phyloP scores from a whole-genome alignment of 2,888 invertebrate genomes.

The Seladonia tumulorum region DNA sequence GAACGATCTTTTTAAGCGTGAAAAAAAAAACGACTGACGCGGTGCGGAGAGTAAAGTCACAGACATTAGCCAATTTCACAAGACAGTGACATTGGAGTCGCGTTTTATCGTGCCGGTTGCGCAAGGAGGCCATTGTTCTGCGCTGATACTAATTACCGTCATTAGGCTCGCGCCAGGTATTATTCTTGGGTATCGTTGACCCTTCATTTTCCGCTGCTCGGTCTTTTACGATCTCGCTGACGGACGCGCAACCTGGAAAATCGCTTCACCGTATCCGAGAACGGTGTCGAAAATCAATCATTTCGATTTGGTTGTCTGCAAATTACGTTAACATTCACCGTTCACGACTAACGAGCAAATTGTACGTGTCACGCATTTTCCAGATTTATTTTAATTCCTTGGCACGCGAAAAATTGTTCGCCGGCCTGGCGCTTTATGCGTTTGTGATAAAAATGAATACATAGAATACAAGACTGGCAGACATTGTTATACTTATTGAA shows the following conservation, averaged over 20 bases:
- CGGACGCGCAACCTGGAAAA: neutral
- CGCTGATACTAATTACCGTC: conserved; percentile 60
- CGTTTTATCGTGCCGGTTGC: conserved; percentile 39
- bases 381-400: too few species aligned
- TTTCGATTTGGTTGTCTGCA: neutral
- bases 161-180: conserved; percentile 55
- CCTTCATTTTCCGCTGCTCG: conserved; percentile 41
- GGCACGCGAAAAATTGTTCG: too few species aligned
- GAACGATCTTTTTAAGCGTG: neutral
- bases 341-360: too few species aligned
- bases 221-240: conserved; percentile 31
- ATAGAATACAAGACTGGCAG: too few species aligned
- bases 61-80: conserved; percentile 33
- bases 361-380: too few species aligned
- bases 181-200: conserved; percentile 61
- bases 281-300: neutral
- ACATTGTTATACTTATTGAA: too few species aligned
- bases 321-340: neutral
- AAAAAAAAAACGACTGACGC: conserved; percentile 3
- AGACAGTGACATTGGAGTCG: conserved; percentile 65
- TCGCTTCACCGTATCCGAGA: neutral
- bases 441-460: too few species aligned
- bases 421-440: too few species aligned
- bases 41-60: neutral
- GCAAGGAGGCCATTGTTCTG: conserved; percentile 60